Base-by-base conservation (phyloP, 2,797 vertebrate species). In the Meriones psammophilus region DNA sequence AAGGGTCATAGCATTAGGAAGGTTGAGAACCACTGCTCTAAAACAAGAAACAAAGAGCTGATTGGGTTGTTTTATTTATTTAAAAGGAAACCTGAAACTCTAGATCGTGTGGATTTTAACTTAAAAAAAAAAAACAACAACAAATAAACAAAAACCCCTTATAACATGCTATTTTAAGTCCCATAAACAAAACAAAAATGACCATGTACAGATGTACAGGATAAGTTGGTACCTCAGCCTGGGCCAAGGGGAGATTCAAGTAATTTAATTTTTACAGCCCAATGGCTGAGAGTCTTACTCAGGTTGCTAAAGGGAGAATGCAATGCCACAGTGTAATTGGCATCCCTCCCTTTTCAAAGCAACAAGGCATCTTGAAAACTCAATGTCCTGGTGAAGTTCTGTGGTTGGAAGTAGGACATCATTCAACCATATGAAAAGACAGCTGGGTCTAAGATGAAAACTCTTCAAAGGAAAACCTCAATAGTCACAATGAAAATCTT, bases 321-420 rank as follows among this genome's bases (percentile, higher is more conserved):
- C 86, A 94, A 91, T 83, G 87, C 86, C 88, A 85, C 74, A 74
- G 36, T 10, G 86, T 39, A 90, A 94, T 0, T 89, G 97, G 91
- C 96, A 96, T 85, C 24, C 78, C 74, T 97, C 96, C 93, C 96
- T 97, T 96, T 97, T 93, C 76, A 97, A 96, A 98, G 97, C 96
- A 97, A 97, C 97, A 98, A 98, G 97, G 97, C 97, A 97, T 97
- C 97, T 97, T 94, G 96, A 98, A 97, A 97, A 86, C 69, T 93
- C 92, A 97, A 88, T 88, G 94, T 97, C 93, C 74, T 91, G 54
- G 96, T 95, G 87, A 96, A 96, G 96, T 95, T 96, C 87, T 91
- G 66, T 64, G 56, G 85, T 89, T 94, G 85, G 86, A 88, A 84
- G 94, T 90, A 96, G 93, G 92, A 91, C 77, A 95, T 42, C 71